A percentile compares a stretch with the other conserved stretches of the same genome.
Evolutionary conservation across 1,140 invertebrate genomes (phyloP).

Genomic region (Calliopsis andreniformis): DNA sequence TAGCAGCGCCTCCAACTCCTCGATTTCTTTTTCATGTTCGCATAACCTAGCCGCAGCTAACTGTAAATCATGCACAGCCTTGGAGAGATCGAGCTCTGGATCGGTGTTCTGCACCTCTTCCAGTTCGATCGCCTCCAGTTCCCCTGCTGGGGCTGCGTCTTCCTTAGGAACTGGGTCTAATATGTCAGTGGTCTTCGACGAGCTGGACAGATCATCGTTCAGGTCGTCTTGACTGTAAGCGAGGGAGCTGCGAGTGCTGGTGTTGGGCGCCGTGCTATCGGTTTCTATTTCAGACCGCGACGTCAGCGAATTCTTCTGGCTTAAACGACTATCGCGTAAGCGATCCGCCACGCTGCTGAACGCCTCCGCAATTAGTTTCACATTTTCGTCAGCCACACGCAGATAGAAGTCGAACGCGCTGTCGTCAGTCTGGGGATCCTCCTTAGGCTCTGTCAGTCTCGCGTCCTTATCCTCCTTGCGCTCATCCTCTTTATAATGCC

Average conservation of each 20-base stretch:
- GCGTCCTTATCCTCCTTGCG: constrained; percentile 4
- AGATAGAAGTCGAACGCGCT: constrained; percentile 58
- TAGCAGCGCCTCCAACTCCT: constrained; percentile 13
- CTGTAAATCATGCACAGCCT: constrained; percentile 57
- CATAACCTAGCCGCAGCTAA: constrained; percentile 59
- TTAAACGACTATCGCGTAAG: constrained; percentile 43
- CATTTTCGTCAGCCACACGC: constrained; percentile 62
- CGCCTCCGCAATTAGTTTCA: constrained; percentile 63
- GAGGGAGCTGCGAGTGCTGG: constrained; percentile 49
- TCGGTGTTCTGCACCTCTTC: constrained; percentile 4
- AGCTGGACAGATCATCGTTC: constrained; percentile 19
- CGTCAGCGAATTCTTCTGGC: constrained; percentile 37
- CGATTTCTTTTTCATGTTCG: constrained; percentile 50
- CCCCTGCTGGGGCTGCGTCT: constrained; percentile 15
- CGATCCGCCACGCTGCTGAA: constrained; percentile 53
- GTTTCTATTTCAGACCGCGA: constrained; percentile 52
- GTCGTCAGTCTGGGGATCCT: constrained; percentile 25
- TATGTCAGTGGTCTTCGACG: constrained; percentile 4
- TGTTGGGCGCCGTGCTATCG: constrained; percentile 23
- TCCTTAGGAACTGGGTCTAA: constrained; percentile 21
- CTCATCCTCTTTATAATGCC: neutral
- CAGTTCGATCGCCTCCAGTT: neutral
- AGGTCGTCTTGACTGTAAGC: constrained; percentile 39
- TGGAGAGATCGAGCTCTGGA: constrained; percentile 53
- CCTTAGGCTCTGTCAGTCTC: neutral